Evolutionary conservation across 2,113 vertebrate species (phyloP), one percentile per base, ranked within the genome.

Genomic region (Oncorhynchus kisutch): DNA sequence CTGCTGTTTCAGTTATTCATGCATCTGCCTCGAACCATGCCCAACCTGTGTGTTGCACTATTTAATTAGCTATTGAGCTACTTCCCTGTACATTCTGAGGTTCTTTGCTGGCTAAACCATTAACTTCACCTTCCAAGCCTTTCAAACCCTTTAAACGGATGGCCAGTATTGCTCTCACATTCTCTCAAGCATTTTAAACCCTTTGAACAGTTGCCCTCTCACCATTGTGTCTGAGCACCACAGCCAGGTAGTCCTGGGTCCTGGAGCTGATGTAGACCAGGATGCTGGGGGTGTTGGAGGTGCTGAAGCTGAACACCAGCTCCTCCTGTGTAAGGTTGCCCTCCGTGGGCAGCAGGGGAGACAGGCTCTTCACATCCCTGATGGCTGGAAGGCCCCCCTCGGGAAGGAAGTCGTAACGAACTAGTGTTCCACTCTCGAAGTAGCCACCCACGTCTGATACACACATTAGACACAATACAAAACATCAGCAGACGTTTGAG

Each of bases 241-340:
- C 95, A 0, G 97, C 96, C 86, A 99, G 70, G 85, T 96, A 98
- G 90, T 99, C 98, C 0, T 93, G 92, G 3, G 95, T 95, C 54
- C 95, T 93, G 62, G 97, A 97, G 75, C 97, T 98, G 90, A 98
- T 73, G 16, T 98, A 99, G 54, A 98, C 79, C 1, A 99, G 93
- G 34, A 99, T 93, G 73, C 95, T 95, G n/a, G 98, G 97, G 0
- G 94, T 87, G 71, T 93, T 96, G 83, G 95, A 94, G 27, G 97
- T 98, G 76, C 98, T 99, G 92, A 99, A 99, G 88, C 98, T 98
- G 88, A 99, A 96, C 73, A 90, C 89, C 66, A 99, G 91, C 25
- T 96, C 94, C 88, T 99, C 98, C 14, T 77, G 81, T 0, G 93
- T 93, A 78, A 94, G 87, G 85, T 94, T 94, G 71, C 86, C 75